Evolutionary conservation across 1,140 invertebrate species (phyloP), one percentile per base, ranked within the genome.

Genomic region (Cyrtorhinus lividipennis): DNA sequence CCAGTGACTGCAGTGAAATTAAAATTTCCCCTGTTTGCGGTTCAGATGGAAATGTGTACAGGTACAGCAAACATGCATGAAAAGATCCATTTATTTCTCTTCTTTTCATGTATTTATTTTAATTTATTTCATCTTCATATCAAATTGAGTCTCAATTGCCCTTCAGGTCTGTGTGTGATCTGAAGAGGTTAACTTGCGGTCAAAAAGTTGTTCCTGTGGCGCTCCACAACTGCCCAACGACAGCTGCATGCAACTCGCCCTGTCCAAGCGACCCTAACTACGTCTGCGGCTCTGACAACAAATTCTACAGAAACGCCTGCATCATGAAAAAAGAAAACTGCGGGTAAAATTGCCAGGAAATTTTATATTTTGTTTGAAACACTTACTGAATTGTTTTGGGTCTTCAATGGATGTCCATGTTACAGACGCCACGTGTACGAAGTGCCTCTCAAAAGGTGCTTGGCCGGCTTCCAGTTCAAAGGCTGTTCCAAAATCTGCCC

Each of bases 281-380:
- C 68, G 90, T 95, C 48, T 96, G 93, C 73, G 92, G 89, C 24
- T 93, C 88, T 3, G 91, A 97, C 72, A 90, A 89, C 71, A 85
- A 88, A 70, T 87, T 94, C 67, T 96, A 96, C 76, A 81, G 84
- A 67, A 95, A 90, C 72, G 86, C 91, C 72, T 96, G 94, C 71
- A 86, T 92, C 71, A 94, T 96, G 90, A 87, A 87, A 72, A 83
- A 85, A 70, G 83, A 88, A 72, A 93, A 93, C 73, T 95, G 90
- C 74, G 90, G 90, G 87, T 88, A 72, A 78, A 77, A 75, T 38
- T 38, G 30, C 20, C 1, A 38, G 30, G 30, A 38, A 38, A 10
- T 13, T 15, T 64, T n/a, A n/a, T n/a, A n/a, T n/a, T n/a, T n/a
- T n/a, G n/a, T n/a, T n/a, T n/a, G n/a, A n/a, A n/a, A n/a, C n/a